Conservation (phyloP, 2,113 vertebrate genomes). For the Odontesthes bonariensis region DNA sequence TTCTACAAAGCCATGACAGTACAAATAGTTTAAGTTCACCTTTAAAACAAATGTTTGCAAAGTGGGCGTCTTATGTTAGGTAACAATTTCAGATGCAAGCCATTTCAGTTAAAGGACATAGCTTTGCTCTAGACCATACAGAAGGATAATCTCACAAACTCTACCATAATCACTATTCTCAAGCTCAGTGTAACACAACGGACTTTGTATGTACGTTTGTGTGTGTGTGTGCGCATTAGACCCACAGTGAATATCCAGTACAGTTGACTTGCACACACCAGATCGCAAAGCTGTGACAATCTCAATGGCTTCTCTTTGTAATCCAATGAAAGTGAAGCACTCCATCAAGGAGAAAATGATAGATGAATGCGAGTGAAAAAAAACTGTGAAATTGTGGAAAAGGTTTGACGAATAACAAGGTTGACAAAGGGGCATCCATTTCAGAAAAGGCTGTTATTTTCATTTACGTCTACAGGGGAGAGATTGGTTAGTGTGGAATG, state of each 20-base stretch:
- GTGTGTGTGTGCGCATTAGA: slow-evolving; percentile 10
- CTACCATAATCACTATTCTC: slow-evolving; percentile 33
- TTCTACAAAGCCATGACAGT: no score
- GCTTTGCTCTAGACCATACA: slow-evolving; percentile 17
- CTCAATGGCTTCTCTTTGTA: slow-evolving; percentile 56
- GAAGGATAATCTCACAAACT: slow-evolving; percentile 13
- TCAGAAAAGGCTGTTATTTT: slow-evolving; percentile 58
- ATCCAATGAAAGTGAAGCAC: slow-evolving; percentile 56
- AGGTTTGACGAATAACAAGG: slow-evolving; percentile 40
- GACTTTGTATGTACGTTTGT: slow-evolving; percentile 13
- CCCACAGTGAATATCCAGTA: slow-evolving; percentile 27
- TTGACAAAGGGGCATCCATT: slow-evolving; percentile 56
- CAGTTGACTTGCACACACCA: slow-evolving; percentile 11
- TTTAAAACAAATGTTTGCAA: not conserved
- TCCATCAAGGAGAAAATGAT: slow-evolving; percentile 61
- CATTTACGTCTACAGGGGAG: slow-evolving; percentile 59
- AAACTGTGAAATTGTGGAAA: slow-evolving; percentile 49
- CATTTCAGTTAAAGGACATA: slow-evolving; percentile 14
- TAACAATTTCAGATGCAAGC: not conserved
- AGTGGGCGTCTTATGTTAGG: not conserved
- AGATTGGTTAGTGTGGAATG: slow-evolving; percentile 54
- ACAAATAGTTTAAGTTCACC: not conserved
- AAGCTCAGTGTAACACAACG: slow-evolving; percentile 8
- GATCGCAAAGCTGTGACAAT: slow-evolving; percentile 30
- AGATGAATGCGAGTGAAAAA: slow-evolving; percentile 50